Evolutionary conservation across 2,888 invertebrate species (phyloP).

Genomic region (Andrena flavipes): DNA sequence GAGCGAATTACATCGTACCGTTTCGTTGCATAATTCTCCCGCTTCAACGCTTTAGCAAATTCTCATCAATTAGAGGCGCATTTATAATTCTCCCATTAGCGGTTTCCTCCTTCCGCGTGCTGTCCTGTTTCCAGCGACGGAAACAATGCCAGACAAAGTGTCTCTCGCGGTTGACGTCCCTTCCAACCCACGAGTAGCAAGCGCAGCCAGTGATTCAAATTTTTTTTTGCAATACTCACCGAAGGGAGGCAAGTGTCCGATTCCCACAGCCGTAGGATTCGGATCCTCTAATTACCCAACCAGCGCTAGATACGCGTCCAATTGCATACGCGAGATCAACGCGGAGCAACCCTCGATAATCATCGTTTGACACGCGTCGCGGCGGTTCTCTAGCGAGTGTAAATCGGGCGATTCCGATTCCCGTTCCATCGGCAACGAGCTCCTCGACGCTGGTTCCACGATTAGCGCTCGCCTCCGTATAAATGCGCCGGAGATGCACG

Average conservation of each 20-base stretch:
- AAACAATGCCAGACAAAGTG: constrained; percentile 26
- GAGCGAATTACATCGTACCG: constrained; percentile 41
- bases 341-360: not conserved
- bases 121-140: not conserved
- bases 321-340: too few species aligned
- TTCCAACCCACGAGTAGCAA: not conserved
- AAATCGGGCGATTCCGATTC: constrained; percentile 24
- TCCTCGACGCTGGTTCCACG: constrained; percentile 24
- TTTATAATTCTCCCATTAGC: constrained; percentile 31
- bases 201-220: not conserved
- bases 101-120: constrained; percentile 19
- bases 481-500: constrained; percentile 54
- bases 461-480: constrained; percentile 47
- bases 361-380: not conserved
- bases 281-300: too few species aligned
- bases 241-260: too few species aligned
- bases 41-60: constrained; percentile 37
- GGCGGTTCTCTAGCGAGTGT: not conserved
- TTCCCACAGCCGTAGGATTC: too few species aligned
- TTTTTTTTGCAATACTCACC: too few species aligned
- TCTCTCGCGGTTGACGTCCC: not conserved
- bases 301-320: too few species aligned
- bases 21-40: constrained; percentile 49
- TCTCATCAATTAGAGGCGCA: constrained; percentile 53
- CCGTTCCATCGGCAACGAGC: constrained; percentile 23